These are phyloP conservation scores for Rhinogobio ventralis DNA, from an alignment of 2,797 vertebrate species.

Conservation along the genomic window DNA sequence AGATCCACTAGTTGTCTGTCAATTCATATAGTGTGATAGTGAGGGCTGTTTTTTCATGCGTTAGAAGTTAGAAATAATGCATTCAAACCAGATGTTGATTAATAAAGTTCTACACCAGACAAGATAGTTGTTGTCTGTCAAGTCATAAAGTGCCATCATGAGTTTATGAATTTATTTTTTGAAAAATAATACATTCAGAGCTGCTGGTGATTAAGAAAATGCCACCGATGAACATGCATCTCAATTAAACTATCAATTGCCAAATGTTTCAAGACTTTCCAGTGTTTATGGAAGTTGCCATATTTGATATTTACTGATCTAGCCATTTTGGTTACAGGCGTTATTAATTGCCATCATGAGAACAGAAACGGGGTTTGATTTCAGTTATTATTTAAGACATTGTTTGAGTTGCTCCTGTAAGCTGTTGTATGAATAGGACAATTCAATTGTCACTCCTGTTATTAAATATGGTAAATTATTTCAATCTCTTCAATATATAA, in stretches of 20 bases:
- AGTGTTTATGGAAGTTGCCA: too few species aligned
- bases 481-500: too few species aligned
- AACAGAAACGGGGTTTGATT: neutral
- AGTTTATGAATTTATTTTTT: neutral
- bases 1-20: neutral
- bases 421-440: neutral
- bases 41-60: neutral
- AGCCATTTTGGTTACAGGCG: neutral
- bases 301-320: neutral
- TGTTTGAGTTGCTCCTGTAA: neutral
- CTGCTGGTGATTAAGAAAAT: neutral
- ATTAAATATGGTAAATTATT: neutral
- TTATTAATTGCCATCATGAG: neutral
- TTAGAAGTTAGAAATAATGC: neutral
- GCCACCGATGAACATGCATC: too few species aligned
- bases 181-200: neutral
- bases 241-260: neutral
- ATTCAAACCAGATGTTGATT: neutral
- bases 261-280: neutral
- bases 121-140: neutral
- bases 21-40: neutral
- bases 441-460: neutral
- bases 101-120: neutral
- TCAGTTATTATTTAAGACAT: neutral
- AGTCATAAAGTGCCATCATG: neutral